These are phyloP conservation scores for Zeus faber DNA, from an alignment of 2,113 vertebrate species.

Conservation along the genomic window DNA sequence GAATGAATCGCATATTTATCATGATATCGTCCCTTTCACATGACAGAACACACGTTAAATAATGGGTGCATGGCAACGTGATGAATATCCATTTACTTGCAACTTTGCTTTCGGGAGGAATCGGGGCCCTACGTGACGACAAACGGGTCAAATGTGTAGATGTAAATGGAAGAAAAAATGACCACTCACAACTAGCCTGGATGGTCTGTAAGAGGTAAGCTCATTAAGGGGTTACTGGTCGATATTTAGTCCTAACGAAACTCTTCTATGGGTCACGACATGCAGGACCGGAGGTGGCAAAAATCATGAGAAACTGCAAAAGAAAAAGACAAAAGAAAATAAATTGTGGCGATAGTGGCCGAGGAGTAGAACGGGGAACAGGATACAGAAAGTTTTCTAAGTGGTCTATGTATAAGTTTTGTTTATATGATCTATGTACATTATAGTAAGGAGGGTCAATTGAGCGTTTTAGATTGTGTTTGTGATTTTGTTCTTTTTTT, in stretches of 20 bases:
- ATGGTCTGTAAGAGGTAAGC: constrained; percentile 37
- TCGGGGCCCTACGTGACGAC: constrained; percentile 22
- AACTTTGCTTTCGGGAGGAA: no score
- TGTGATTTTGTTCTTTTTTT: constrained; percentile 30
- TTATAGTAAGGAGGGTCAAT: constrained; percentile 36
- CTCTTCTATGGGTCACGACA: no score
- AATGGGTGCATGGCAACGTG: no score
- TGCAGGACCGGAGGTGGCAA: no score
- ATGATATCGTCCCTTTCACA: no score
- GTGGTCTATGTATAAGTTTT: constrained; percentile 42
- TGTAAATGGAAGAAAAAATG: constrained; percentile 21
- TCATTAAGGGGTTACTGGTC: constrained; percentile 24
- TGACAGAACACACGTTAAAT: no score
- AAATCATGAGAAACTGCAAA: no score
- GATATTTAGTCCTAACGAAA: constrained; percentile 39
- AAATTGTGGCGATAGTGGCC: constrained; percentile 17
- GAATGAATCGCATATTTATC: no score
- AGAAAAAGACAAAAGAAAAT: no score
- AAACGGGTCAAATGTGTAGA: neutral
- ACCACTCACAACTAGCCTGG: constrained; percentile 40
- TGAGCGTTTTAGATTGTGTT: constrained; percentile 50
- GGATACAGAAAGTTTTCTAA: constrained; percentile 39
- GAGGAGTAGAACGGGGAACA: constrained; percentile 16
- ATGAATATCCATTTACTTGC: no score
- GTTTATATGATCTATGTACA: constrained; percentile 43